Conservation (phyloP, 2,113 vertebrate species). For the Pelobates fuscus region DNA sequence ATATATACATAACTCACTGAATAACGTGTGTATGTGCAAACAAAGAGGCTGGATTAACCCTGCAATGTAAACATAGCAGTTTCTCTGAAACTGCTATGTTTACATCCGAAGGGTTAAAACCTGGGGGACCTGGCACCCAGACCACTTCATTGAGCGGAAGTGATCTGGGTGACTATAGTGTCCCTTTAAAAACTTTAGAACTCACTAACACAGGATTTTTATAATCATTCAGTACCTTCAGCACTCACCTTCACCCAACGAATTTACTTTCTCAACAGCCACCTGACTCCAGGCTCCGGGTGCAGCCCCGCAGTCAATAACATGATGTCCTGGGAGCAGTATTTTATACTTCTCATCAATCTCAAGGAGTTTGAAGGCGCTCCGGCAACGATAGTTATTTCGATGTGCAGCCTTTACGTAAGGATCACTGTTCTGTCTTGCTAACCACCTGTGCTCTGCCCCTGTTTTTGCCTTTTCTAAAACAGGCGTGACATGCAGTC, state of each 20-base stretch:
- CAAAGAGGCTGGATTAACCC: no score
- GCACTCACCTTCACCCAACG: constrained; percentile 76
- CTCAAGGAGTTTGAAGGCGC: constrained; percentile 91
- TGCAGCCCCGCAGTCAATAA: constrained; percentile 90
- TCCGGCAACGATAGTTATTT: constrained; percentile 84
- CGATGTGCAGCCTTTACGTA: constrained; percentile 81
- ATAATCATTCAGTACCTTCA: no score
- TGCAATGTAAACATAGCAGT: no score
- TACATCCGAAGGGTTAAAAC: no score
- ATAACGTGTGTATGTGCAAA: no score
- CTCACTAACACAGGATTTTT: no score
- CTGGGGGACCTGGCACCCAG: no score
- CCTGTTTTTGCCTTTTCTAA: constrained; percentile 61
- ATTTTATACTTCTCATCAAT: constrained; percentile 76
- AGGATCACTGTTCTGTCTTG: constrained; percentile 80
- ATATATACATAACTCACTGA: no score
- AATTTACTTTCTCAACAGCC: constrained; percentile 83
- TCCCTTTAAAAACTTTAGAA: no score
- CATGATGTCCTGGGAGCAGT: constrained; percentile 74
- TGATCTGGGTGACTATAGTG: no score
- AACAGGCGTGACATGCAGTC: constrained; percentile 62
- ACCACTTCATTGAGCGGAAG: no score
- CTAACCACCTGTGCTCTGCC: constrained; percentile 79
- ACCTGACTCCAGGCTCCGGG: constrained; percentile 97
- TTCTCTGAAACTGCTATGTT: no score